phyloP scores from a whole-genome alignment of 1,140 invertebrate genomes.

The Drosophila seguyi region DNA sequence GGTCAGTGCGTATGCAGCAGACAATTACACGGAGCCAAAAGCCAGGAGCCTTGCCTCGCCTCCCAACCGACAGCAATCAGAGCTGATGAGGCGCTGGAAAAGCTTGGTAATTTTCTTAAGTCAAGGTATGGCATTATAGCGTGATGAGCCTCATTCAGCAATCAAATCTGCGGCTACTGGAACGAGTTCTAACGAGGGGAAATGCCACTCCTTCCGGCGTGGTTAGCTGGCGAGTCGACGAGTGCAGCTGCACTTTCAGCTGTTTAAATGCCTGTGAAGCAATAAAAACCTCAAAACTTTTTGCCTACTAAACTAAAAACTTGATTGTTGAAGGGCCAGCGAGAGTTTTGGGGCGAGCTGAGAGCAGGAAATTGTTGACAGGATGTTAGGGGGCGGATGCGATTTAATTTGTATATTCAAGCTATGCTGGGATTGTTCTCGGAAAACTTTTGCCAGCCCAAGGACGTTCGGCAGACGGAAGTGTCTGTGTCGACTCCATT shows the following conservation, averaged over 20 bases:
- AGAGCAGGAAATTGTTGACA: conserved; percentile 72
- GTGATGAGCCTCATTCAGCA: conserved; percentile 78
- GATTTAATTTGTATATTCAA: conserved; percentile 70
- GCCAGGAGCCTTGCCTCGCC: conserved; percentile 25
- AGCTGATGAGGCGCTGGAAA: conserved; percentile 52
- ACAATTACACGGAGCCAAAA: conserved; percentile 64
- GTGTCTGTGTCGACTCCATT: conserved; percentile 62
- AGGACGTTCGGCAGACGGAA: conserved; percentile 34
- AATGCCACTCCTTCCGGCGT: conserved; percentile 3
- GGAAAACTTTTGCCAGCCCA: conserved; percentile 51
- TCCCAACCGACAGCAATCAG: conserved; percentile 47
- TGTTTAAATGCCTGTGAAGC: conserved; percentile 56
- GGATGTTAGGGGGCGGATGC: conserved; percentile 71
- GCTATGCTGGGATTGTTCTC: conserved; percentile 37
- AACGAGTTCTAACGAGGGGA: neutral
- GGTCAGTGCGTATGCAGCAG: conserved; percentile 51
- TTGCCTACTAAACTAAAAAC: conserved; percentile 64
- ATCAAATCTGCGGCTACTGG: conserved; percentile 43
- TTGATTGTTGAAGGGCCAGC: conserved; percentile 62
- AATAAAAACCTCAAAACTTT: conserved; percentile 60
- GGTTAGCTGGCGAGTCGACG: neutral
- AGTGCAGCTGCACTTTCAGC: conserved; percentile 33
- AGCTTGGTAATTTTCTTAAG: conserved; percentile 64
- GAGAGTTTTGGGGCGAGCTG: conserved; percentile 30
- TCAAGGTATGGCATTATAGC: conserved; percentile 68